These are phyloP conservation scores for Yasuhikotakia modesta DNA, from an alignment of 2,797 vertebrate species.

Conservation along the genomic window DNA sequence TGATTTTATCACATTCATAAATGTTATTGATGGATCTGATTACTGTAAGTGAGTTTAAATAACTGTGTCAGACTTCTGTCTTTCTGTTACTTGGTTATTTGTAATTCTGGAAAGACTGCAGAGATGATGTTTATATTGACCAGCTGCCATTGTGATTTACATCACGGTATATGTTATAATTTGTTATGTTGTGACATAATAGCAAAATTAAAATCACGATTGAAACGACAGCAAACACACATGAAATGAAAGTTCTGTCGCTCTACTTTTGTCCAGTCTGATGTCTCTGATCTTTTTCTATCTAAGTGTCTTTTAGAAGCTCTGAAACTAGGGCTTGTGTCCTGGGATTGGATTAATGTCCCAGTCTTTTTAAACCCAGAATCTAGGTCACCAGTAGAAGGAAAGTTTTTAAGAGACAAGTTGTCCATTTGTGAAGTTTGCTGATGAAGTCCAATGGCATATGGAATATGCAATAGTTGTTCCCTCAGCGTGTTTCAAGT, in stretches of 20 bases:
- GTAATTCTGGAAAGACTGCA: neutral
- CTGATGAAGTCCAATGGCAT: neutral
- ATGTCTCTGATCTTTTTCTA: neutral
- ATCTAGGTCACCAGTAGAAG: neutral
- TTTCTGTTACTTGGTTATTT: neutral
- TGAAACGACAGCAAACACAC: neutral
- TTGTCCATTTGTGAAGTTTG: neutral
- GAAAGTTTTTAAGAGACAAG: slow-evolving; percentile 22
- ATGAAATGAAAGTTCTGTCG: neutral
- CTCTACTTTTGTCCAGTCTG: neutral
- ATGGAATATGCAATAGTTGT: slow-evolving; percentile 43
- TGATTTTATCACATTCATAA: slow-evolving; percentile 18
- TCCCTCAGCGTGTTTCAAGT: slow-evolving; percentile 11
- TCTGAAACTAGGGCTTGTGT: slow-evolving; percentile 31
- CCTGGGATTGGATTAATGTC: slow-evolving; percentile 19
- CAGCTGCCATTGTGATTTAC: neutral
- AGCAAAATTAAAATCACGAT: neutral
- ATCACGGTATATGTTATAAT: neutral
- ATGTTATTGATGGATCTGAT: neutral
- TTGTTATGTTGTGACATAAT: neutral
- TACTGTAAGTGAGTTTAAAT: neutral
- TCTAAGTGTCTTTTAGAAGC: neutral
- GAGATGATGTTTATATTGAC: neutral
- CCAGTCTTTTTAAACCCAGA: neutral
- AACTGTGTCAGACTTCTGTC: neutral